phyloP scores from a whole-genome alignment of 2,888 invertebrate species.

The Drosophila parthenogenetica region DNA sequence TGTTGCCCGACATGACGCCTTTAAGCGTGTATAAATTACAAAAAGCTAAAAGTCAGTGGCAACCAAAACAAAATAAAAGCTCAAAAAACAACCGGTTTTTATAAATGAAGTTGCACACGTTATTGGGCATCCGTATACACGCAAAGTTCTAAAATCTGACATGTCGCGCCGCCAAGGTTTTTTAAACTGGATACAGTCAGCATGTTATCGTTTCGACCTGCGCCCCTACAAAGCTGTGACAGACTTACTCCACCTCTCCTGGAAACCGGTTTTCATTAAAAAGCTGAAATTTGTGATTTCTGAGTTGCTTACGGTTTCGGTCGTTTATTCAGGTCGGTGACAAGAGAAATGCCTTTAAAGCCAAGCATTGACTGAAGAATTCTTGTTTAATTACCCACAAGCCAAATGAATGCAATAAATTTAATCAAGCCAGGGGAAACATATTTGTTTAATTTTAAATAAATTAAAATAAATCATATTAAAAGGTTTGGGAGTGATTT shows the following conservation, averaged over 20 bases:
- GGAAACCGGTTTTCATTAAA: slow-evolving; percentile 64
- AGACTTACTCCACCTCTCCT: slow-evolving; percentile 18
- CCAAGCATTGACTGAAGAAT: slow-evolving; percentile 31
- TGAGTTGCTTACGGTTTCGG: slow-evolving; percentile 48
- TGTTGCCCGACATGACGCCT: slow-evolving; percentile 79
- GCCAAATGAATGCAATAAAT: slow-evolving; percentile 14
- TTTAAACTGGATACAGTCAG: slow-evolving; percentile 52
- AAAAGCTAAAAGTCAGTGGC: slow-evolving; percentile 69
- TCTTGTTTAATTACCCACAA: slow-evolving; percentile 43
- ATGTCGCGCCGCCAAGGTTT: slow-evolving; percentile 71
- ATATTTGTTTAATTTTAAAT: slow-evolving; percentile 11
- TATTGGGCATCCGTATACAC: slow-evolving; percentile 8
- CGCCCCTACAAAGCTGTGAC: slow-evolving; percentile 40
- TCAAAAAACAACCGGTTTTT: slow-evolving; percentile 40
- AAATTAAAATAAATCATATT: slow-evolving; percentile 4
- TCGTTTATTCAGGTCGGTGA: slow-evolving; percentile 33
- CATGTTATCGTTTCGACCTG: slow-evolving; percentile 68
- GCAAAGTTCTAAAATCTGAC: slow-evolving; percentile 60
- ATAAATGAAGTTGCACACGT: slow-evolving; percentile 75
- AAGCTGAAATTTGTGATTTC: slow-evolving; percentile 79
- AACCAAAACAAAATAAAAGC: slow-evolving; percentile 14
- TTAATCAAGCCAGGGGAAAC: neutral
- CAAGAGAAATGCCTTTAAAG: slow-evolving; percentile 44
- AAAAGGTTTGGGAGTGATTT: neutral
- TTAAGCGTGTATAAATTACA: slow-evolving; percentile 78